Conservation (phyloP, 2,888 invertebrate genomes). For the Agapetus fuscipes region DNA sequence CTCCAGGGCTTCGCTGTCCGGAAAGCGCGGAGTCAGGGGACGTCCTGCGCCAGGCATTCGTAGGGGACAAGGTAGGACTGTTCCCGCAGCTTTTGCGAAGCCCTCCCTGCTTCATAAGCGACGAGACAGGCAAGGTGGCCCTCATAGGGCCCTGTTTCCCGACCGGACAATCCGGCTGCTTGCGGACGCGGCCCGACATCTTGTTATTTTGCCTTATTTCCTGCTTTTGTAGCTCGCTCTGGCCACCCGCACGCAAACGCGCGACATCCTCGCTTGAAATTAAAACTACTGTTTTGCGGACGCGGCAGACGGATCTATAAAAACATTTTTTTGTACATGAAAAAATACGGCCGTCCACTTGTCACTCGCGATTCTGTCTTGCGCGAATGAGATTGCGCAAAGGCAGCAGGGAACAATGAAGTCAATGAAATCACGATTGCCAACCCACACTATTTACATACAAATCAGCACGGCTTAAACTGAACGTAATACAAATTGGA, state of each 20-base stretch:
- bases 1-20: conserved; percentile 65
- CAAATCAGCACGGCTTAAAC: no score
- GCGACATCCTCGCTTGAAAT: conserved; percentile 8
- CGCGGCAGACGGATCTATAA: no score
- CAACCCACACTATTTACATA: no score
- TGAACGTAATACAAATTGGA: no score
- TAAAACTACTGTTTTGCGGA: background rate
- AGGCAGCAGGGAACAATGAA: conserved; percentile 4
- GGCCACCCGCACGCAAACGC: conserved; percentile 9
- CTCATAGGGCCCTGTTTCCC: conserved; percentile 59
- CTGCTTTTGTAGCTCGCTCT: conserved; percentile 5
- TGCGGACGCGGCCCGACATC: conserved; percentile 55
- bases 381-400: conserved; percentile 12
- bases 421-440: no score
- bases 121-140: conserved; percentile 67
- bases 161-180: conserved; percentile 56
- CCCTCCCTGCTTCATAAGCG: conserved; percentile 55
- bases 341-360: conserved; percentile 10
- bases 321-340: no score
- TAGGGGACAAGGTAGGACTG: conserved; percentile 58
- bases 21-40: conserved; percentile 60
- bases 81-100: conserved; percentile 50
- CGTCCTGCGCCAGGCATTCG: conserved; percentile 57
- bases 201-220: conserved; percentile 20
- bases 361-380: conserved; percentile 14